Conservation (phyloP, 2,888 invertebrate genomes). For the Sthenelais limicola region DNA sequence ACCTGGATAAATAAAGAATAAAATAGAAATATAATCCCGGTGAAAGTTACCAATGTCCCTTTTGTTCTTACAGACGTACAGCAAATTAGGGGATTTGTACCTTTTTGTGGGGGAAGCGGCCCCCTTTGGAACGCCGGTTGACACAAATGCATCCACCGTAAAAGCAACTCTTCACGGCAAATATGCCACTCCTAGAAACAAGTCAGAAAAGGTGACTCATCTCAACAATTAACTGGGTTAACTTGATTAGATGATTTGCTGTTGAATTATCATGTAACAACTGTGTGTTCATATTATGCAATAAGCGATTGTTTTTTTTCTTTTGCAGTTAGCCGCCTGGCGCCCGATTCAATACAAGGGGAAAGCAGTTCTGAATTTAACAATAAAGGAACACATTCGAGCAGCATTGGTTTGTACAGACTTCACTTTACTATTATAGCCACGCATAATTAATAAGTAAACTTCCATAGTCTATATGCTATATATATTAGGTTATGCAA, state of each 20-base stretch:
- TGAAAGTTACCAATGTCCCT: too few species aligned
- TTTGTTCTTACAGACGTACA: conserved; percentile 14
- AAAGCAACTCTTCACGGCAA: conserved; percentile 58
- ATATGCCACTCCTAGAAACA: conserved; percentile 45
- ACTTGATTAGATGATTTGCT: too few species aligned
- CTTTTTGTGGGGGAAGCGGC: conserved; percentile 63
- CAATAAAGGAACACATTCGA: conserved; percentile 60
- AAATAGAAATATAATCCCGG: too few species aligned
- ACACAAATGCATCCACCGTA: conserved; percentile 58
- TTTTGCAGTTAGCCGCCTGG: conserved; percentile 66
- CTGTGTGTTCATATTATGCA: too few species aligned
- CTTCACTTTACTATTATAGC: too few species aligned
- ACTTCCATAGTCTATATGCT: too few species aligned
- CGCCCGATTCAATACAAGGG: conserved; percentile 62
- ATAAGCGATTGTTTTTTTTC: neutral
- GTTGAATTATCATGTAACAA: too few species aligned
- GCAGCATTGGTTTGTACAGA: conserved; percentile 62
- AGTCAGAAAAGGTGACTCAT: too few species aligned
- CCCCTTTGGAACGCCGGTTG: conserved; percentile 62
- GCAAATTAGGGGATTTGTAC: conserved; percentile 54
- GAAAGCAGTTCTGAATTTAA: conserved; percentile 58
- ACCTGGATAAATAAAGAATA: too few species aligned
- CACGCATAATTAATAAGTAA: too few species aligned
- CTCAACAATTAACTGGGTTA: too few species aligned
- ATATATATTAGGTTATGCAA: too few species aligned